A percentile compares a stretch with the other conserved stretches of the same genome.
Evolutionary conservation across 2,888 invertebrate genomes (phyloP).

Genomic region (Eustalomyia histrio): DNA sequence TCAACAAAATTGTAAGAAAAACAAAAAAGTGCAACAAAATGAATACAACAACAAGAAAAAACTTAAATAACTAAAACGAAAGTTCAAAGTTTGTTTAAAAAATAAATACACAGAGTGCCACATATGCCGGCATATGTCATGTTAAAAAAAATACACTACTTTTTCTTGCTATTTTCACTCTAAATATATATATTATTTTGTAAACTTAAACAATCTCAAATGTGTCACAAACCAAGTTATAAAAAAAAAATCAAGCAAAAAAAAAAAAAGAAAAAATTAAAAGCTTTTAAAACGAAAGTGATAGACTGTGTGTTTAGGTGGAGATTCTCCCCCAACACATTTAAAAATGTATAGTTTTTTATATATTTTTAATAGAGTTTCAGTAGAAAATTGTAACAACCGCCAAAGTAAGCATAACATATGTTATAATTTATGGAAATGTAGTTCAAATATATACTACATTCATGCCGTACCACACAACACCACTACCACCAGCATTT

Average conservation of each 20-base stretch:
- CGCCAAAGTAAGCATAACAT: slow-evolving; percentile 15
- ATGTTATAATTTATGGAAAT: slow-evolving; percentile 58
- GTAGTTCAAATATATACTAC: slow-evolving; percentile 1
- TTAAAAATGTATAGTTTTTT: neutral
- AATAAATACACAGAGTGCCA: slow-evolving; percentile 22
- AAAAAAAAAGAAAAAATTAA: slow-evolving; percentile 25
- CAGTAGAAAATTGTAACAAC: slow-evolving; percentile 37
- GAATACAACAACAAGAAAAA: slow-evolving; percentile 21
- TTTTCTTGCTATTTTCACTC: slow-evolving; percentile 32
- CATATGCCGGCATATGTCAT: slow-evolving; percentile 46
- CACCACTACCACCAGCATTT: slow-evolving; percentile 38
- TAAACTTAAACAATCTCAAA: slow-evolving; percentile 36
- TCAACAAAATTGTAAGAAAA: too few species aligned
- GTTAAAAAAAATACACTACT: slow-evolving; percentile 17
- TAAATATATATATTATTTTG: neutral
- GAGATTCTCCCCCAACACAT: neutral
- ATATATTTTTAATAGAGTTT: slow-evolving; percentile 38
- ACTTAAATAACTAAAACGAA: slow-evolving; percentile 36
- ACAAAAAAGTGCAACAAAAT: slow-evolving; percentile 3
- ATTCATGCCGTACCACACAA: slow-evolving; percentile 20
- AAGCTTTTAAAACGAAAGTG: slow-evolving; percentile 43
- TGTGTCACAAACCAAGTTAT: slow-evolving; percentile 29
- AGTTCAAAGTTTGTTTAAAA: slow-evolving; percentile 51
- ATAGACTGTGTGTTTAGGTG: slow-evolving; percentile 33
- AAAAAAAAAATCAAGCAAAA: neutral